Evolutionary conservation across 1,140 invertebrate species (phyloP).

Genomic region (Sarcophaga bullata): DNA sequence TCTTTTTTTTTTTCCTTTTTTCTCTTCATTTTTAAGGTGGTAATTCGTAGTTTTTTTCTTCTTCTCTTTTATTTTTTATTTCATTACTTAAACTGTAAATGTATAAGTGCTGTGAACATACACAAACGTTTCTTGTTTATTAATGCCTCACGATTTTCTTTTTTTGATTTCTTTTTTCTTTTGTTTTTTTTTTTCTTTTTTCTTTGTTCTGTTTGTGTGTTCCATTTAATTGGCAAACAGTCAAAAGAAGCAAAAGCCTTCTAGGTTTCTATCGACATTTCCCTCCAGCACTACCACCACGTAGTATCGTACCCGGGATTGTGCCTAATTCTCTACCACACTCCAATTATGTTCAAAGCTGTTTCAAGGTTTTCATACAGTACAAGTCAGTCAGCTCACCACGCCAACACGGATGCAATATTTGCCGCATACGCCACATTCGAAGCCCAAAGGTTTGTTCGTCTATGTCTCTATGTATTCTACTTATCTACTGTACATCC

Average conservation of each 20-base stretch:
- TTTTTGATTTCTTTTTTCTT: constrained; percentile 9
- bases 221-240: neutral
- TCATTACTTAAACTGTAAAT: neutral
- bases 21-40: neutral
- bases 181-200: neutral
- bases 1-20: neutral
- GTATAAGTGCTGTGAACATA: neutral
- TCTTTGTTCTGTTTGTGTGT: constrained; percentile 1
- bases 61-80: neutral
- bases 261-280: no score
- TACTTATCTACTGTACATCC: no score
- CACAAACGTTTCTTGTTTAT: neutral
- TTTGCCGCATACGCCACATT: no score
- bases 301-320: no score
- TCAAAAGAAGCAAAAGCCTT: neutral
- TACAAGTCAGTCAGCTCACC: no score
- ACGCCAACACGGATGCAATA: no score
- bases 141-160: constrained; percentile 36
- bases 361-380: no score
- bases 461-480: no score
- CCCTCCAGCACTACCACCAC: no score
- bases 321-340: no score
- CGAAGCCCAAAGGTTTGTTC: no score
- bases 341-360: no score
- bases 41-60: constrained; percentile 5